Conservation (phyloP, 2,113 vertebrate species). For the Pipa parva region DNA sequence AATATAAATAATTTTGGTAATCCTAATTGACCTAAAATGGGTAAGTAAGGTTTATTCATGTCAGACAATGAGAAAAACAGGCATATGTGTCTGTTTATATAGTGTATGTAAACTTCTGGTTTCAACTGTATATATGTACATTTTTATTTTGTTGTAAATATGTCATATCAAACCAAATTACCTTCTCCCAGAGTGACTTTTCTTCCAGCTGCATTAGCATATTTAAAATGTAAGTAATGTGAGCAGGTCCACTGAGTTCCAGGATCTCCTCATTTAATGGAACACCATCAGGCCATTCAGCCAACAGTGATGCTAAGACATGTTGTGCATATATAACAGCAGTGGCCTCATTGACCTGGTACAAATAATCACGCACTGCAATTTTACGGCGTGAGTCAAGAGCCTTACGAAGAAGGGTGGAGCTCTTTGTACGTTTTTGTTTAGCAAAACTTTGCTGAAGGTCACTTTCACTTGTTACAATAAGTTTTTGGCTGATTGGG, state of each 20-base stretch:
- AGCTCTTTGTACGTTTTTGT: constrained; percentile 89
- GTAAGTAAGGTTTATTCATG: no score
- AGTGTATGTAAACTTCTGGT: no score
- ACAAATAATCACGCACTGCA: constrained; percentile 83
- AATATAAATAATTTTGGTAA: no score
- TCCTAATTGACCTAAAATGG: no score
- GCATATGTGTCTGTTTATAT: no score
- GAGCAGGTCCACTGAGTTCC: constrained; percentile 86
- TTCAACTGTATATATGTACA: no score
- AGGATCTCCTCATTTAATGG: constrained; percentile 83
- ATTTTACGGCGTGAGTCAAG: constrained; percentile 86
- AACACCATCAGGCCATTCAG: constrained; percentile 79
- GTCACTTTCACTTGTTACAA: constrained; percentile 89
- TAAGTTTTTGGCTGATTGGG: constrained; percentile 87
- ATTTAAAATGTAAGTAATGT: constrained; percentile 95
- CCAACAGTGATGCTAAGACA: constrained; percentile 80
- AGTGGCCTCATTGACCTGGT: constrained; percentile 90
- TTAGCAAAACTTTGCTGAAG: constrained; percentile 92
- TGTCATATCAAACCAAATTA: no score
- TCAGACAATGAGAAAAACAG: no score
- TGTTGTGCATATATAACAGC: constrained; percentile 90
- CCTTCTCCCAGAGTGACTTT: constrained; percentile 89
- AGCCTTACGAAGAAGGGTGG: constrained; percentile 88
- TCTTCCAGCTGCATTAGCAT: constrained; percentile 98
- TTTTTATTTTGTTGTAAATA: no score